These are phyloP conservation scores for Erpetoichthys calabaricus DNA, from an alignment of 2,797 vertebrate species.

Conservation along the genomic window DNA sequence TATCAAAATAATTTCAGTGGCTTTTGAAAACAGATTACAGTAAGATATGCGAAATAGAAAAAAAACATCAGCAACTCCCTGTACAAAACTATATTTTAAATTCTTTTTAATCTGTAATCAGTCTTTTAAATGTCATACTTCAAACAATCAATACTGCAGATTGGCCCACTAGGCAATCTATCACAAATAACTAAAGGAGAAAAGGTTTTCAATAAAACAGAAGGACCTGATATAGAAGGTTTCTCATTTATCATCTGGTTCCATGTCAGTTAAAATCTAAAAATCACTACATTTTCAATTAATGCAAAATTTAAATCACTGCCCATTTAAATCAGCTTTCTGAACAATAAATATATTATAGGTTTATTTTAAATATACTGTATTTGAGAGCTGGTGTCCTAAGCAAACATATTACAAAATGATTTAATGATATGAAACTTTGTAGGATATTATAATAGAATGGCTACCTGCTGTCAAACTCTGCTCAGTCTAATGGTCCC, in stretches of 20 bases:
- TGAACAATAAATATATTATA: neutral
- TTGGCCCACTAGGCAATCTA: neutral
- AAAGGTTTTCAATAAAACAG: slow-evolving; percentile 3
- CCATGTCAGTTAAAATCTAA: slow-evolving; percentile 2
- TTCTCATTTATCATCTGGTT: slow-evolving; percentile 3
- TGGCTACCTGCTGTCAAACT: no score
- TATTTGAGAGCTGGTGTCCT: no score
- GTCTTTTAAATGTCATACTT: slow-evolving; percentile 1
- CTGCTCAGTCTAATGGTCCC: no score
- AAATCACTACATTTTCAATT: neutral
- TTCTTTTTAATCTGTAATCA: neutral
- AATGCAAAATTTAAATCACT: neutral
- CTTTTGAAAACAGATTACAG: no score
- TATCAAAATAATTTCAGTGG: no score
- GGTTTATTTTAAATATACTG: no score
- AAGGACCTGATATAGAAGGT: neutral
- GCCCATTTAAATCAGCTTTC: neutral
- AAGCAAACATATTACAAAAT: no score
- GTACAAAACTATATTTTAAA: neutral
- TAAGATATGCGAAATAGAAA: no score
- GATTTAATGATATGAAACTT: no score
- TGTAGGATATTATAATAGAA: no score
- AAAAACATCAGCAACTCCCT: no score
- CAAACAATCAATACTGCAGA: neutral
- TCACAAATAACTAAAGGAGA: neutral